Percentiles rank a stretch among this genome's conserved stretches.
Evolutionary conservation across 2,113 vertebrate genomes (phyloP).

Genomic region (Isurus oxyrinchus): DNA sequence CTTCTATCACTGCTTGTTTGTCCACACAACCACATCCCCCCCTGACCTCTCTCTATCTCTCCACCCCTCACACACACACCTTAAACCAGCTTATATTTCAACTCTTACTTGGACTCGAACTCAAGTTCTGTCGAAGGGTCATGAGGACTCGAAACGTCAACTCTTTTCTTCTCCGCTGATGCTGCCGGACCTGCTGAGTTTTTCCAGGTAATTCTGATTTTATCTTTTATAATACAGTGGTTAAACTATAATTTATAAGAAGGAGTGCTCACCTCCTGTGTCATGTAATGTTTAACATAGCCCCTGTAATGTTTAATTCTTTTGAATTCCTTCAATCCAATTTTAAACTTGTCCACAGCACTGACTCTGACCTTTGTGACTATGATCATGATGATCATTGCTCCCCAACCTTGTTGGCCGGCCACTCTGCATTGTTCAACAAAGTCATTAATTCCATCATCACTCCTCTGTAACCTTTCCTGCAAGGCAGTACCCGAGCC

Average conservation of each 20-base stretch:
- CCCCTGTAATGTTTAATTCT: neutral
- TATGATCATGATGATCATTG: neutral
- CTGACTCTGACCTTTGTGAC: neutral
- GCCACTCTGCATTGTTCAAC: neutral
- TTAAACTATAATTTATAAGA: conserved; percentile 39
- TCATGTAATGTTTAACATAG: neutral
- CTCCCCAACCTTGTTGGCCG: neutral
- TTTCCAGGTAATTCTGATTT: no score
- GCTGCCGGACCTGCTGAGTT: no score
- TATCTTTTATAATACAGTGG: conserved; percentile 36
- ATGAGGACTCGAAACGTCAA: no score
- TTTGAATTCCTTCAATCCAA: neutral
- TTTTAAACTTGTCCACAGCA: neutral
- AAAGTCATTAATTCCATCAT: neutral
- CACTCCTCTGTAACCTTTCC: neutral
- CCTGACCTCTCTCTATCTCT: no score
- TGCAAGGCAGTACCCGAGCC: neutral
- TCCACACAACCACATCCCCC: no score
- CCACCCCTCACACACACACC: no score
- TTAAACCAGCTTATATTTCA: no score
- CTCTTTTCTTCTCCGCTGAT: no score
- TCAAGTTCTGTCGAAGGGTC: no score
- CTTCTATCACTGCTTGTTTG: no score
- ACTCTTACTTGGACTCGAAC: no score
- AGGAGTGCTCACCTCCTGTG: neutral